Conservation (phyloP, 2,797 vertebrate species). For the Lithobates pipiens region DNA sequence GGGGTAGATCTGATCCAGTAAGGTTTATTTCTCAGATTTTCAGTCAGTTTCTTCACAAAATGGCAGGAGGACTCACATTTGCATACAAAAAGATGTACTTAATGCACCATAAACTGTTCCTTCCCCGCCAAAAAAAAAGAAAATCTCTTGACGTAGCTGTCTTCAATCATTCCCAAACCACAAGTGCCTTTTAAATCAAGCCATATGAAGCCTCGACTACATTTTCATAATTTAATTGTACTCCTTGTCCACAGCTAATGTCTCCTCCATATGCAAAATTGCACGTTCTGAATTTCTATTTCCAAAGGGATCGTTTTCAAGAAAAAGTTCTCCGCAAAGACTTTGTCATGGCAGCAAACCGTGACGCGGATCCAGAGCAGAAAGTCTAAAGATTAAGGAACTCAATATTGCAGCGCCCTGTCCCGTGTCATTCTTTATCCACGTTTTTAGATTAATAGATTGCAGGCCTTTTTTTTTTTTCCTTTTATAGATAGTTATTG, state of each 20-base stretch:
- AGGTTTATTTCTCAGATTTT: constrained; percentile 12
- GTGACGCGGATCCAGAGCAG: not conserved
- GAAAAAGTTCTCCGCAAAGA: constrained; percentile 18
- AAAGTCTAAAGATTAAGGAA: constrained; percentile 23
- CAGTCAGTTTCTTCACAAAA: not conserved
- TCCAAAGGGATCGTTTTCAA: constrained; percentile 40
- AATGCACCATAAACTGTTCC: constrained; percentile 39
- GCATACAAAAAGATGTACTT: constrained; percentile 35
- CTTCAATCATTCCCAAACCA: constrained; percentile 50
- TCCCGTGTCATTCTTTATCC: constrained; percentile 24
- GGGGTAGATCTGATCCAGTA: not conserved
- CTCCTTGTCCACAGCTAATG: constrained; percentile 45
- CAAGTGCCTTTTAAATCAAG: constrained; percentile 53
- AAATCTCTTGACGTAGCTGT: constrained; percentile 12
- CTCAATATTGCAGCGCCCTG: not conserved
- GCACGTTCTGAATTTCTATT: constrained; percentile 33
- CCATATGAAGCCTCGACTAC: constrained; percentile 34
- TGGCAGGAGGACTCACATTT: constrained; percentile 11
- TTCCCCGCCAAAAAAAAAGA: constrained; percentile 2
- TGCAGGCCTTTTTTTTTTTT: not conserved
- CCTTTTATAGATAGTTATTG: constrained; percentile 32
- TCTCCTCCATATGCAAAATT: constrained; percentile 50
- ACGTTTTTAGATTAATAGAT: constrained; percentile 5
- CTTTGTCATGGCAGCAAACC: constrained; percentile 40
- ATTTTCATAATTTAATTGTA: constrained; percentile 51